phyloP scores from a whole-genome alignment of 2,797 vertebrate genomes.

The Carapus acus region DNA sequence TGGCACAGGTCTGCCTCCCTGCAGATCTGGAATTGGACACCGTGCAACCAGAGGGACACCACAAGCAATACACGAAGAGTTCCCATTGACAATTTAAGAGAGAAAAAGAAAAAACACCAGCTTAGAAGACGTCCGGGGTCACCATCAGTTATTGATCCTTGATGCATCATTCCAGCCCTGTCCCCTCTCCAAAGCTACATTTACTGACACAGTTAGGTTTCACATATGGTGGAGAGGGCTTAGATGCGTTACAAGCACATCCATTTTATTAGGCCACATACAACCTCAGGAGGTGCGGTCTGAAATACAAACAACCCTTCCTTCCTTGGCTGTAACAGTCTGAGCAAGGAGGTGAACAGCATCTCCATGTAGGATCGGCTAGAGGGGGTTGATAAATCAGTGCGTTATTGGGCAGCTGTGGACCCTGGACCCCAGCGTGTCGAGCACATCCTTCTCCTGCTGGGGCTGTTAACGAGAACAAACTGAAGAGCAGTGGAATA shows the following conservation, averaged over 20 bases:
- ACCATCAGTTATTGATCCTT: slow-evolving; percentile 11
- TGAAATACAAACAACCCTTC: slow-evolving; percentile 62
- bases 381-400: slow-evolving; percentile 67
- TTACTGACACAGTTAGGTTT: slow-evolving; percentile 36
- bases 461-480: slow-evolving; percentile 58
- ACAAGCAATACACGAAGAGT: slow-evolving; percentile 31
- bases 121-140: slow-evolving; percentile 43
- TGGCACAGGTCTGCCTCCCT: slow-evolving; percentile 31
- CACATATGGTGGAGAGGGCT: slow-evolving; percentile 41
- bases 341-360: slow-evolving; percentile 59
- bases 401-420: slow-evolving; percentile 68
- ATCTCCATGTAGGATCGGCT: slow-evolving; percentile 54
- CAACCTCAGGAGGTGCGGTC: slow-evolving; percentile 51
- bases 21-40: slow-evolving; percentile 54
- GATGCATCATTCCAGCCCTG: no score
- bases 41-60: slow-evolving; percentile 17
- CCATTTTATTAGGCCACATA: slow-evolving; percentile 62
- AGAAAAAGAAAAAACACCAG: slow-evolving; percentile 30
- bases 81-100: slow-evolving; percentile 28
- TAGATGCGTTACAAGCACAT: slow-evolving; percentile 53
- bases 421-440: slow-evolving; percentile 53
- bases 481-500: slow-evolving; percentile 33
- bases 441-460: slow-evolving; percentile 59
- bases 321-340: slow-evolving; percentile 52
- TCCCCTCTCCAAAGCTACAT: no score